These are phyloP conservation scores for Acanthis flammea DNA, from an alignment of 2,797 vertebrate species.

Conservation along the genomic window DNA sequence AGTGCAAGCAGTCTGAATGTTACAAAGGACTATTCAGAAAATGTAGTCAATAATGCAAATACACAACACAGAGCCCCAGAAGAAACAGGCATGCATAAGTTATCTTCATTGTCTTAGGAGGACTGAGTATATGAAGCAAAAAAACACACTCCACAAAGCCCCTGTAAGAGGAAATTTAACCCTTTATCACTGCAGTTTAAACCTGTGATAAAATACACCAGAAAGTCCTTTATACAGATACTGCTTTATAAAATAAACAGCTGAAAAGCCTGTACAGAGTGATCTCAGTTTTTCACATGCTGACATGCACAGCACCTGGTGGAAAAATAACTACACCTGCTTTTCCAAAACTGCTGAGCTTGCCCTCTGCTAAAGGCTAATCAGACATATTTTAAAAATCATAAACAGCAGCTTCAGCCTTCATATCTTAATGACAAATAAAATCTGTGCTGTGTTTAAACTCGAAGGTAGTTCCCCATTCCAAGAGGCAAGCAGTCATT, in stretches of 20 bases:
- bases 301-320: background rate
- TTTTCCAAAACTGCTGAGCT: background rate
- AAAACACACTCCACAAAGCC: background rate
- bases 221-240: background rate
- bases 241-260: background rate
- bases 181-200: background rate
- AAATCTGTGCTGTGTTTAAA: background rate
- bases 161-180: background rate
- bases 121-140: background rate
- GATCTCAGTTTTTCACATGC: background rate
- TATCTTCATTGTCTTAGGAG: background rate
- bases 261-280: background rate
- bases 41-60: background rate
- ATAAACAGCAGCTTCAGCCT: background rate
- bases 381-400: background rate
- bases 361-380: background rate
- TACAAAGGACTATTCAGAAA: slow-evolving; percentile 30
- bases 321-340: background rate
- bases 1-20: background rate
- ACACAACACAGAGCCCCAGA: background rate
- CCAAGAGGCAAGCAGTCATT: background rate
- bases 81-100: background rate
- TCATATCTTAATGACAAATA: background rate
- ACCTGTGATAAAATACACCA: background rate
- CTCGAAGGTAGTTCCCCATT: background rate